Conservation (phyloP, 2,113 vertebrate genomes). For the Uria lomvia region DNA sequence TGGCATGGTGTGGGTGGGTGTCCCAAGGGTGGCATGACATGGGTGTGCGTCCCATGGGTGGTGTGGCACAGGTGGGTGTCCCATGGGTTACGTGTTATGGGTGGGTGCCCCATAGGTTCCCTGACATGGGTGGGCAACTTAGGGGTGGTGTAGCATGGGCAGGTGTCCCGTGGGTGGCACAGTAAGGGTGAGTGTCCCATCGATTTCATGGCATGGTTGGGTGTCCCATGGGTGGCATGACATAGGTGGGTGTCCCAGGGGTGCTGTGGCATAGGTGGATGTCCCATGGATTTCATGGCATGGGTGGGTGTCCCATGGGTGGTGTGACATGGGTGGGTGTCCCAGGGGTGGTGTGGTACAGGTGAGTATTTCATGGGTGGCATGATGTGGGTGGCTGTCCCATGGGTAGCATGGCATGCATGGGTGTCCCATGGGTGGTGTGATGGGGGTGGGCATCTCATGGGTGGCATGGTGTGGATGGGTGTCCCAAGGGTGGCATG, state of each 20-base stretch:
- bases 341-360: not conserved
- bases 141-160: not conserved
- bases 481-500: not conserved
- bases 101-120: no score
- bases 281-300: not conserved
- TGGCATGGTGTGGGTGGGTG: no score
- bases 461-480: not conserved
- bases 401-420: no score
- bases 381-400: not conserved
- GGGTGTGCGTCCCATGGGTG: not conserved
- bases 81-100: no score
- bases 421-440: no score
- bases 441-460: not conserved
- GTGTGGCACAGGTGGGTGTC: not conserved
- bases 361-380: not conserved
- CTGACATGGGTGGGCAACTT: fast-evolving
- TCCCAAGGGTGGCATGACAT: not conserved
- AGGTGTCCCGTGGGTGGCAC: not conserved
- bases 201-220: fast-evolving
- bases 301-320: not conserved
- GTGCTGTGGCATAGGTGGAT: no score
- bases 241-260: no score
- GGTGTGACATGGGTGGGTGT: not conserved
- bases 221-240: fast-evolving
- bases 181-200: no score